Evolutionary conservation across 2,113 vertebrate genomes (phyloP).

Genomic region (Etia nguti): DNA sequence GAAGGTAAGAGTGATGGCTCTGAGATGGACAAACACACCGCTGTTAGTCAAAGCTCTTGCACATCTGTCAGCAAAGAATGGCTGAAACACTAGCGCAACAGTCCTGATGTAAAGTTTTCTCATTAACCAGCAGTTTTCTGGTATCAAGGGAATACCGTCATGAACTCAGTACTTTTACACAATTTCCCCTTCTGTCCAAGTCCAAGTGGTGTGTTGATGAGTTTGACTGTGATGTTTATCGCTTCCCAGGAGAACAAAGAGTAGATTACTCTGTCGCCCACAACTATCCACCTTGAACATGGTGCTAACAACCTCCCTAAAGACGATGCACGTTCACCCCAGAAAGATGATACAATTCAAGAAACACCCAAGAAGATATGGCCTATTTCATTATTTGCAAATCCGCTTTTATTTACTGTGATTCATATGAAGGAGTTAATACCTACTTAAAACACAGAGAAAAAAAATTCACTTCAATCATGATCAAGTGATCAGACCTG

Average conservation of each 20-base stretch:
- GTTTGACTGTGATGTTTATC: background rate
- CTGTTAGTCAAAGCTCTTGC: background rate
- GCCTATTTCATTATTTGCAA: background rate
- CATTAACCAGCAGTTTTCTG: background rate
- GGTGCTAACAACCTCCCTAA: conserved; percentile 3
- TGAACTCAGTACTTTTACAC: background rate
- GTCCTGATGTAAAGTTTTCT: background rate
- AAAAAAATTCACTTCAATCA: background rate
- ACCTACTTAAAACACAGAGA: background rate
- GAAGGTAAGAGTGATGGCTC: background rate
- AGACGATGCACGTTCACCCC: background rate
- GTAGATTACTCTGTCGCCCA: background rate
- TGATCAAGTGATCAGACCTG: background rate
- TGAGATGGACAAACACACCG: background rate
- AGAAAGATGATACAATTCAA: background rate
- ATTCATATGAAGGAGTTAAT: background rate
- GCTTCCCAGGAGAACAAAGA: background rate
- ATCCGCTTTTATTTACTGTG: background rate
- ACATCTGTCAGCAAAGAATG: background rate
- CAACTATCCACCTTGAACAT: background rate
- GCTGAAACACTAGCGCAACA: background rate
- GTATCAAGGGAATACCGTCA: background rate
- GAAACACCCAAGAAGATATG: background rate
- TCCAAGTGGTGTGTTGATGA: background rate
- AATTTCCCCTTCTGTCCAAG: background rate